Evolutionary conservation across 2,797 vertebrate species (phyloP), one percentile per base, ranked within the genome.

Genomic region (Clarias platycephalus): DNA sequence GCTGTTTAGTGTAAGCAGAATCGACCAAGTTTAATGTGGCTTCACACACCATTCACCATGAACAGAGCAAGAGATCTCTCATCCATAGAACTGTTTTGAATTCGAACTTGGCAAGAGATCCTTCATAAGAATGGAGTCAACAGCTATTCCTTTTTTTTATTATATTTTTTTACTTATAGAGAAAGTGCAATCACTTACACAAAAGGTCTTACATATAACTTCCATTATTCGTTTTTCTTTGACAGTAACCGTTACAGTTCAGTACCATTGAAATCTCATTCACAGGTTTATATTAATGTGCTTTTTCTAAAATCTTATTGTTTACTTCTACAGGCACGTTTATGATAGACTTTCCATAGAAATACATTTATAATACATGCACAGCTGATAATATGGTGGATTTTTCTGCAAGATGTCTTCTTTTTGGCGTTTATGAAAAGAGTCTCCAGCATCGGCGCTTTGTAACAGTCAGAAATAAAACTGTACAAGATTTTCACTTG

Each of bases 21-120:
- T 85, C 62, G 31, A 75, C 84, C 62, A 5, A 68, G 62, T 58
- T 81, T 85, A 75, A 81, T 76, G 78, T 75, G 79, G 82, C 71
- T 81, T 77, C 60, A 77, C 84, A 77, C 15, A 28, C 62, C 55
- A 70, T 68, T 82, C 64, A 68, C 26, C 18, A 26, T 4, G 34
- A 12, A 44, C 60, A 55, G 34, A 57, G 44, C 13, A 12, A 76
- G 53, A 34, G 57, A 81, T 68, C 62, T 60, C 53, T 49, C 26
- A 77, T 70, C 34, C 53, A 62, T 16, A 28, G 53, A 8, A 20
- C 55, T 26, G 12, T 34, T 81, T 67, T 75, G 71, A 49, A 44
- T 76, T 28, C 62, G 7, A 68, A 68, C 28, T 67, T 55, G 26
- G 40, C 63, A 55, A 44, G n/a, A 28, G 13, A 40, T 64, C 37